A percentile compares a stretch with the other conserved stretches of the same genome.
Conservation (phyloP, 1,140 invertebrate genomes). For the Centruroides sculpturatus region DNA sequence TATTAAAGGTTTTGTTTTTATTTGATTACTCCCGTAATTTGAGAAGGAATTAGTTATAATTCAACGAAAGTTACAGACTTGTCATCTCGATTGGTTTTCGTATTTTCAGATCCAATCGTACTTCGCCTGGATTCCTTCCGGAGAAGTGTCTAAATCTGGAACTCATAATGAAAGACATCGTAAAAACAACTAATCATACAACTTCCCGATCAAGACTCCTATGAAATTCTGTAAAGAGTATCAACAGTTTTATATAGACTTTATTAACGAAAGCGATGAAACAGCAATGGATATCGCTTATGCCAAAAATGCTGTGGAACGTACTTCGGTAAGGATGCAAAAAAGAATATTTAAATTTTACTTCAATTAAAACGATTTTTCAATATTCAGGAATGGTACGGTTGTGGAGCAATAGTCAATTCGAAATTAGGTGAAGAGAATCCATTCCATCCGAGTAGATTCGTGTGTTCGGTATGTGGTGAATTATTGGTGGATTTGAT, state of each 20-base stretch:
- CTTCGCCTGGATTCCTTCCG: constrained; percentile 55
- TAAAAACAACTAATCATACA: constrained; percentile 71
- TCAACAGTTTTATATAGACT: constrained; percentile 65
- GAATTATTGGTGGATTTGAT: constrained; percentile 41
- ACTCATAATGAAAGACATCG: constrained; percentile 60
- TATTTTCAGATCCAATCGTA: constrained; percentile 39
- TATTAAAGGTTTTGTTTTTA: too few species aligned
- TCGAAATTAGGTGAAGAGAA: constrained; percentile 46
- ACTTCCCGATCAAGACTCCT: constrained; percentile 85
- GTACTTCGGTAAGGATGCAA: constrained; percentile 27
- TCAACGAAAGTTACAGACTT: too few species aligned
- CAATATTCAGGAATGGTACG: constrained; percentile 40
- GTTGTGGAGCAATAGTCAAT: constrained; percentile 52
- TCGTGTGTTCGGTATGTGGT: too few species aligned
- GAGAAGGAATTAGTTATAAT: too few species aligned
- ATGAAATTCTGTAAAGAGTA: constrained; percentile 68
- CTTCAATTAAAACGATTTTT: not conserved
- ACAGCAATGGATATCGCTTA: constrained; percentile 86
- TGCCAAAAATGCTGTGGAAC: constrained; percentile 39
- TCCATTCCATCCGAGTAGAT: constrained; percentile 19
- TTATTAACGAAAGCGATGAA: constrained; percentile 80
- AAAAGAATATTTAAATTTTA: too few species aligned
- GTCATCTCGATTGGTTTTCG: too few species aligned
- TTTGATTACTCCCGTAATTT: too few species aligned
- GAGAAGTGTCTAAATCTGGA: constrained; percentile 58